These are phyloP conservation scores for Brachirus orientalis DNA, from an alignment of 2,113 vertebrate genomes.

Conservation along the genomic window DNA sequence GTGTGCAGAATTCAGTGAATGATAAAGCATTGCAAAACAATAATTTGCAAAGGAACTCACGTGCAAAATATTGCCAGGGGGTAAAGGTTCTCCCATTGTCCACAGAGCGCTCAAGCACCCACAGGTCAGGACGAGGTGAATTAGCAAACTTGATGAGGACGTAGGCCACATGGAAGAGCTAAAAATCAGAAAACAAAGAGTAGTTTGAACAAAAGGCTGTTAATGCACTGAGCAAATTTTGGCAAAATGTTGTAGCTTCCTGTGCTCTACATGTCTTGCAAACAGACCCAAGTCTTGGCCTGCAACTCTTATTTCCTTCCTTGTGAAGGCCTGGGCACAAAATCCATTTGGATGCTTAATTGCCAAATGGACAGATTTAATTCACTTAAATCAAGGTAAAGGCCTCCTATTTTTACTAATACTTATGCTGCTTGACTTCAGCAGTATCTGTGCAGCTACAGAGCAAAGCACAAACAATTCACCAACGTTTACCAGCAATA, in stretches of 20 bases:
- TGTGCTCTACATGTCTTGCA: too few relatives aligned
- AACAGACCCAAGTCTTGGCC: slow-evolving; percentile 25
- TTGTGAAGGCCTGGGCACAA: slow-evolving; percentile 20
- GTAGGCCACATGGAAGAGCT: slow-evolving; percentile 96
- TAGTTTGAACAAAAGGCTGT: slow-evolving; percentile 39
- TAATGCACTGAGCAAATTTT: slow-evolving; percentile 34
- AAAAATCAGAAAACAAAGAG: slow-evolving; percentile 67
- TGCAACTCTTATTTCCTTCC: slow-evolving; percentile 51
- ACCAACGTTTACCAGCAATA: slow-evolving; percentile 41
- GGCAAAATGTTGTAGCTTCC: slow-evolving; percentile 58
- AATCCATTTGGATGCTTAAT: slow-evolving; percentile 2
- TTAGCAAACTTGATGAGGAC: slow-evolving; percentile 95
- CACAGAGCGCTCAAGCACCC: slow-evolving; percentile 91
- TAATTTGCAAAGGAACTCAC: slow-evolving; percentile 84
- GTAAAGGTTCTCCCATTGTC: slow-evolving; percentile 90
- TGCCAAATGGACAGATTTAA: slow-evolving; percentile 11
- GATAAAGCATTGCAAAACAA: too few relatives aligned
- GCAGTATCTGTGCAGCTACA: slow-evolving; percentile 2
- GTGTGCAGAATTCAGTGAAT: not conserved
- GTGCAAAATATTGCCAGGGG: slow-evolving; percentile 96
- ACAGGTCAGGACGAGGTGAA: slow-evolving; percentile 94
- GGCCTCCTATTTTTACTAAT: slow-evolving; percentile 23
- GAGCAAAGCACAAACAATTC: slow-evolving; percentile 23
- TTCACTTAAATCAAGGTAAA: not conserved
- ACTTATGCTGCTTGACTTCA: not conserved